phyloP scores from a whole-genome alignment of 2,888 invertebrate genomes.

The Drosophila quinaria region DNA sequence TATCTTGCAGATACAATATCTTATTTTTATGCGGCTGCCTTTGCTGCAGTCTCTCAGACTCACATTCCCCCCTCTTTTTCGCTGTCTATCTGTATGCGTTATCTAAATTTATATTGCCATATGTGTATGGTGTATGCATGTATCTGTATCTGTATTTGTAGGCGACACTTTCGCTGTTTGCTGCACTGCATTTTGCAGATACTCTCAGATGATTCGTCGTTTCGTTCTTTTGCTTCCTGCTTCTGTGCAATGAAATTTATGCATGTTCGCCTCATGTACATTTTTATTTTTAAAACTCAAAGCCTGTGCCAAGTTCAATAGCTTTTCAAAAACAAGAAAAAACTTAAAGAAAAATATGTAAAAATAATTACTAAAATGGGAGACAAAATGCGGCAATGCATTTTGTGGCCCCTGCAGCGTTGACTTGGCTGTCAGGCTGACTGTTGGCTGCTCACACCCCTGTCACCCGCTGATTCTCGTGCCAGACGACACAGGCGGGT shows the following conservation, averaged over 20 bases:
- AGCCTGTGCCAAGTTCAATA: constrained; percentile 81
- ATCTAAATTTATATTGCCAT: constrained; percentile 69
- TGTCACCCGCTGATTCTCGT: constrained; percentile 6
- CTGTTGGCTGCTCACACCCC: constrained; percentile 15
- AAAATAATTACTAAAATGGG: constrained; percentile 69
- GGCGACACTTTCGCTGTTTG: constrained; percentile 71
- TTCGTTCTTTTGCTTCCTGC: constrained; percentile 60
- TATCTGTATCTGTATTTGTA: constrained; percentile 35
- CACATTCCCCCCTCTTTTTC: neutral
- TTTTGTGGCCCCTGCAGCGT: constrained; percentile 63
- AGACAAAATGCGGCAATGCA: constrained; percentile 62
- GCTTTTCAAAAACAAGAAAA: constrained; percentile 55
- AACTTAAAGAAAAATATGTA: constrained; percentile 40
- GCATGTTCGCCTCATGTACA: constrained; percentile 44
- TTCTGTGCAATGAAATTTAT: constrained; percentile 50
- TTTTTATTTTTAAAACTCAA: constrained; percentile 68
- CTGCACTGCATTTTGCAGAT: constrained; percentile 37
- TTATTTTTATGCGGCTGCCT: constrained; percentile 59
- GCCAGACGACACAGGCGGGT: constrained; percentile 17
- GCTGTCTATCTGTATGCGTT: constrained; percentile 51
- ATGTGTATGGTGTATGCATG: constrained; percentile 20
- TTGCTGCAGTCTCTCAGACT: constrained; percentile 29
- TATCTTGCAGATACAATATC: constrained; percentile 72
- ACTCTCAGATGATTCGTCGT: constrained; percentile 23
- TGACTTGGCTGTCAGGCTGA: constrained; percentile 22